These are phyloP conservation scores for Nannobrachium achirus DNA, from an alignment of 2,113 vertebrate species.

Conservation along the genomic window DNA sequence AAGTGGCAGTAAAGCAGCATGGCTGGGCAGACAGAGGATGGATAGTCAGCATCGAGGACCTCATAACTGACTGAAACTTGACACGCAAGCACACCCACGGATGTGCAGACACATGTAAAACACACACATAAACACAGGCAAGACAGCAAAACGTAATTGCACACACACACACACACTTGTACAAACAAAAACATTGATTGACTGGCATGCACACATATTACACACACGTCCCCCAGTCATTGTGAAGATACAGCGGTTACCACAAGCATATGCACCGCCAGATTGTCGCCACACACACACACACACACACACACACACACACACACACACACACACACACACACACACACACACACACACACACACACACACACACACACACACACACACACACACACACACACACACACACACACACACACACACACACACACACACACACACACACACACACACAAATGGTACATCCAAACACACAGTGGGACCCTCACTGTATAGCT, in stretches of 20 bases:
- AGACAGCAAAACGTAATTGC: constrained; percentile 31
- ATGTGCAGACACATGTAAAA: neutral
- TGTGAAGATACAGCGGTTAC: too few relatives aligned
- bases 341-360: neutral
- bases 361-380: constrained; percentile 7
- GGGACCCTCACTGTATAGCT: neutral
- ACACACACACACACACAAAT: neutral
- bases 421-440: neutral
- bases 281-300: constrained; percentile 28
- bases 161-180: constrained; percentile 3
- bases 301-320: constrained; percentile 25
- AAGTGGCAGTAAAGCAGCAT: constrained; percentile 51
- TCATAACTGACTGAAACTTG: constrained; percentile 64
- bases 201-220: neutral
- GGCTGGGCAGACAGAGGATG: constrained; percentile 35
- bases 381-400: constrained; percentile 33
- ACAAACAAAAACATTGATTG: neutral
- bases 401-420: constrained; percentile 6
- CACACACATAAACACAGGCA: neutral
- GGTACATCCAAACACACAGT: constrained; percentile 3
- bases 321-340: constrained; percentile 6
- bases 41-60: constrained; percentile 50
- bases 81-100: constrained; percentile 49
- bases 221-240: neutral
- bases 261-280: too few relatives aligned